Conservation (phyloP, 2,797 vertebrate genomes). For the Coluber constrictor region DNA sequence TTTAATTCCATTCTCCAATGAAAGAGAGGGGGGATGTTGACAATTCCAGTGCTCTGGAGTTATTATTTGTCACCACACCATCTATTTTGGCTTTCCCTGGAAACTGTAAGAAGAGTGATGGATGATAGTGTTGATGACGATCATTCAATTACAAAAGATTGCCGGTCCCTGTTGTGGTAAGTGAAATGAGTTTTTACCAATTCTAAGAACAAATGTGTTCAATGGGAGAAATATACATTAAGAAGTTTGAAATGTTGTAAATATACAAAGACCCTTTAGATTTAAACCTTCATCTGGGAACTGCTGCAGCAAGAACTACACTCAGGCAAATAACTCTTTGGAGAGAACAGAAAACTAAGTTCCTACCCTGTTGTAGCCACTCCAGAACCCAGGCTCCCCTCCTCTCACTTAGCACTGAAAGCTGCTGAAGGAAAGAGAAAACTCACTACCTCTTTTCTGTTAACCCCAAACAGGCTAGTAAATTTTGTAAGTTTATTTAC, state of each 20-base stretch:
- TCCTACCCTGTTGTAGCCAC: not conserved
- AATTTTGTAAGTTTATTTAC: not conserved
- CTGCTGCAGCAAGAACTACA: not conserved
- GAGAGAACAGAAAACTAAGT: not conserved
- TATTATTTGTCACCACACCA: not conserved
- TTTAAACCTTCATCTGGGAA: not conserved
- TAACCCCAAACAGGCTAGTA: not conserved
- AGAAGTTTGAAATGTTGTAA: not conserved
- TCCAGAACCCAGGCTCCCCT: not conserved
- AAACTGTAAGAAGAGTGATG: not conserved
- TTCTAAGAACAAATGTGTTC: not conserved
- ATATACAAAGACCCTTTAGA: not conserved
- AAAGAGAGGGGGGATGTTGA: not conserved
- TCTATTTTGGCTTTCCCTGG: not conserved
- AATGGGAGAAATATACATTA: not conserved
- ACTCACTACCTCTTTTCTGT: not conserved
- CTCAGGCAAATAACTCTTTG: not conserved
- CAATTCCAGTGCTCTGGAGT: not conserved
- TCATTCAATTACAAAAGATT: not conserved
- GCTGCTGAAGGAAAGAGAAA: not conserved
- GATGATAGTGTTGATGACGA: not conserved
- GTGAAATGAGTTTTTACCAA: not conserved
- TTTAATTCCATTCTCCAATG: not conserved
- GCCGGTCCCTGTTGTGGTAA: not conserved
- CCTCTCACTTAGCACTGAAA: not conserved